Conservation (phyloP, 2,888 invertebrate genomes). For the Pristionchus japonicus region DNA sequence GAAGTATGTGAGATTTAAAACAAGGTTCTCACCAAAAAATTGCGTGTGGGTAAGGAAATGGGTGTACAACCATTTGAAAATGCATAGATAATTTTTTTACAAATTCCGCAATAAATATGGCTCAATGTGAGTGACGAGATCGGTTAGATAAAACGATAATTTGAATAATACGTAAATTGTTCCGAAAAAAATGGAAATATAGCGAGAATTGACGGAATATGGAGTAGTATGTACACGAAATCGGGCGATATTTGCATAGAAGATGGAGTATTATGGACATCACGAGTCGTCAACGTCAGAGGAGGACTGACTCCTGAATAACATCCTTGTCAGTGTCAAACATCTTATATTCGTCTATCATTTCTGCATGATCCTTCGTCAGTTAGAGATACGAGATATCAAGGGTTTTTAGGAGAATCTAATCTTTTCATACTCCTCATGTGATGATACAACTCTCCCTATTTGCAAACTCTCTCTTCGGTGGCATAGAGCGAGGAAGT, state of each 20-base stretch:
- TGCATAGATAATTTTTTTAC: too few relatives aligned
- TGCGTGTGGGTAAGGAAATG: too few relatives aligned
- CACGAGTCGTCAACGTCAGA: constrained; percentile 42
- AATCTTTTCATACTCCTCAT: too few relatives aligned
- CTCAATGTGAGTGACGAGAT: constrained; percentile 1
- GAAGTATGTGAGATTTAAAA: background rate
- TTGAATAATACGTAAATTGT: background rate
- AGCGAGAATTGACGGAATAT: background rate
- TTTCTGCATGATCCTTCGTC: too few relatives aligned
- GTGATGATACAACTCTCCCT: too few relatives aligned
- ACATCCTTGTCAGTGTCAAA: background rate
- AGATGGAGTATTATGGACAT: background rate
- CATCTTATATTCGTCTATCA: too few relatives aligned
- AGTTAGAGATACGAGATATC: too few relatives aligned
- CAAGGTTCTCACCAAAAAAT: background rate
- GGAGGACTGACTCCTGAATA: constrained; percentile 59
- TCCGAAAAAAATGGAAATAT: background rate
- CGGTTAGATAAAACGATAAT: background rate
- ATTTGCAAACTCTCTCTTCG: too few relatives aligned
- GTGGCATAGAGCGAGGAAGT: too few relatives aligned
- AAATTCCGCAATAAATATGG: too few relatives aligned
- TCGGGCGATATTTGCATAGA: background rate
- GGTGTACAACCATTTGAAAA: background rate
- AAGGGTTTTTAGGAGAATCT: too few relatives aligned
- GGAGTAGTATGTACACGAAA: background rate